Evolutionary conservation across 2,888 invertebrate genomes (phyloP).

Genomic region (Callyntrura sp.): DNA sequence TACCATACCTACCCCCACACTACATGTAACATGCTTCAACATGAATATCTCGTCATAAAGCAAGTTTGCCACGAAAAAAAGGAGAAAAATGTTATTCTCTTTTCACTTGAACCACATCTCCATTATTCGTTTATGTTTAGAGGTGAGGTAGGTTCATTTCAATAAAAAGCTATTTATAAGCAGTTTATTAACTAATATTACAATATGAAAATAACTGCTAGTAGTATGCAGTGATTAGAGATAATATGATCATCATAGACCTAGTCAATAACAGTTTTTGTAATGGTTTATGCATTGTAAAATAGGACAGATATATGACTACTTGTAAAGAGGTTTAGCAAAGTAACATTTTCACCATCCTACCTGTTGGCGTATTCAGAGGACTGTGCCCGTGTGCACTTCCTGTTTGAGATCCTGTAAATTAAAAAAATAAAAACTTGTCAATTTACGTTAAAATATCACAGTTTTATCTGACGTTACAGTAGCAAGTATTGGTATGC

Average conservation of each 20-base stretch:
- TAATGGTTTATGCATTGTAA: neutral
- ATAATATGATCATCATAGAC: too few species aligned
- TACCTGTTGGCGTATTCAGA: constrained; percentile 63
- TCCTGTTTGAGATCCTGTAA: constrained; percentile 80
- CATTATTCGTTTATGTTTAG: neutral
- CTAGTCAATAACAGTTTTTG: neutral
- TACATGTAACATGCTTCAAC: neutral
- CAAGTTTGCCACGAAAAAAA: neutral
- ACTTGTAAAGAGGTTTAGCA: neutral
- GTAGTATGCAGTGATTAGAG: neutral
- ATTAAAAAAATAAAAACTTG: constrained; percentile 43
- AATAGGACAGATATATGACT: neutral
- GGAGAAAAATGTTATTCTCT: neutral
- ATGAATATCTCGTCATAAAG: neutral
- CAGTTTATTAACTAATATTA: neutral
- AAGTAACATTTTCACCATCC: neutral
- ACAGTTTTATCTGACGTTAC: too few species aligned
- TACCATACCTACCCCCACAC: too few species aligned
- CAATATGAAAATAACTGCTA: neutral
- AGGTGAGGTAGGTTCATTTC: constrained; percentile 34
- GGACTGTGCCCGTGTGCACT: constrained; percentile 70
- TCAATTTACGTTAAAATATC: too few species aligned
- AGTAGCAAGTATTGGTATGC: too few species aligned
- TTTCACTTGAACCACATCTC: neutral
- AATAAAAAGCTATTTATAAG: neutral